A percentile compares a stretch with the other conserved stretches of the same genome.
phyloP scores from a whole-genome alignment of 35 echinoderm and acorn worm species.

The Chiridota heheva region DNA sequence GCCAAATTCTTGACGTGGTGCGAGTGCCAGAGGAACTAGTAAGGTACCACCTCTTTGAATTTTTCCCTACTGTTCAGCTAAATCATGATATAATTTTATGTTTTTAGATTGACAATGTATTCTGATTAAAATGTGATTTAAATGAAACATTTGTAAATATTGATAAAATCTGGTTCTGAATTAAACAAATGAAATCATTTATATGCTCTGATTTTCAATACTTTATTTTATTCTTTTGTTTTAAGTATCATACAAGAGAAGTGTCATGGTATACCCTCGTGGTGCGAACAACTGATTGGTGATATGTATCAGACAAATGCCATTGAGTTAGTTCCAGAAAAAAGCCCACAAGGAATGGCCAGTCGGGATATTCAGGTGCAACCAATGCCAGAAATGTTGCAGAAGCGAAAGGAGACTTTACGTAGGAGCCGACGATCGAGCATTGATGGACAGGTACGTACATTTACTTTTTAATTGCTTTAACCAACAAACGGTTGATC shows the following conservation, averaged over 20 bases:
- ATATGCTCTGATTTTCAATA: neutral
- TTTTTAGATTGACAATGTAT: too few species aligned
- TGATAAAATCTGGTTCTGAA: neutral
- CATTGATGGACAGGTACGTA: conserved; percentile 28
- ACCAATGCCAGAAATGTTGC: conserved; percentile 49
- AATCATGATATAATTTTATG: too few species aligned
- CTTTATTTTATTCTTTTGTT: neutral
- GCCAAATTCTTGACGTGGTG: conserved; percentile 84
- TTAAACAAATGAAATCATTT: neutral
- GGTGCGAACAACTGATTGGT: conserved; percentile 92
- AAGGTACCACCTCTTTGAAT: conserved; percentile 32
- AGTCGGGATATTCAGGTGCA: conserved; percentile 33
- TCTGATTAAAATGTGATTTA: neutral
- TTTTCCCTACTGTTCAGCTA: neutral
- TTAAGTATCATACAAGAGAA: conserved; percentile 81
- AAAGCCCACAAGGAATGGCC: conserved; percentile 19
- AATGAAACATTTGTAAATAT: neutral
- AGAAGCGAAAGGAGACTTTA: conserved; percentile 66
- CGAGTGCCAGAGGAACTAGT: conserved; percentile 77
- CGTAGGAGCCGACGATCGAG: conserved; percentile 66
- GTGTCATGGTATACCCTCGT: conserved; percentile 90
- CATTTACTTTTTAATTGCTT: too few species aligned
- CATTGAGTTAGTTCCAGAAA: conserved; percentile 65
- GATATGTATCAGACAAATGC: conserved; percentile 73
- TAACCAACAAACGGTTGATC: too few species aligned